Percentiles rank a stretch among this genome's conserved stretches.
Evolutionary conservation across 2,797 vertebrate genomes (phyloP).

Genomic region (Paguma larvata): DNA sequence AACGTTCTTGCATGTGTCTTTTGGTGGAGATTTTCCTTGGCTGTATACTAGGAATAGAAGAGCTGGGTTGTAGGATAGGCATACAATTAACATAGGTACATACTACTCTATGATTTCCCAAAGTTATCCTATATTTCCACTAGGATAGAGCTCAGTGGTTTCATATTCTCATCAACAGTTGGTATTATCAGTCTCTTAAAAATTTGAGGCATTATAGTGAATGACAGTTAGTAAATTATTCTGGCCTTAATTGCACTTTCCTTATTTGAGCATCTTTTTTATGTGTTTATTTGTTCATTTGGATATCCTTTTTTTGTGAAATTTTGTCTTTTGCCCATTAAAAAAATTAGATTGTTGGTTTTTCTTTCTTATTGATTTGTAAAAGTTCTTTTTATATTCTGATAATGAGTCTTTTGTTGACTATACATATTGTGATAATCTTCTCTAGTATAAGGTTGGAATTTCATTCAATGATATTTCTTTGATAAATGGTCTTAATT

Average conservation of each 20-base stretch:
- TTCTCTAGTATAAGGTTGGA: background rate
- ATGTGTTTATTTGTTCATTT: background rate
- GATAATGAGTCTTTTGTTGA: background rate
- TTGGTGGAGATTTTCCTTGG: background rate
- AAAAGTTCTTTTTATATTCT: background rate
- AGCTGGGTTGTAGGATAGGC: background rate
- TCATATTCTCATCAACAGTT: background rate
- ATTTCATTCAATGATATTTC: background rate
- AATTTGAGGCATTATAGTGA: background rate
- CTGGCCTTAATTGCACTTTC: background rate
- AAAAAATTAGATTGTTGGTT: background rate
- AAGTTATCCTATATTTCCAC: background rate
- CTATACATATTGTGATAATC: background rate
- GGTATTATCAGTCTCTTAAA: background rate
- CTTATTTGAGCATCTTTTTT: background rate
- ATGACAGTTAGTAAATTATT: background rate
- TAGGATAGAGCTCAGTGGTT: background rate
- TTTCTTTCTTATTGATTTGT: background rate
- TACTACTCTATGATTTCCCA: background rate
- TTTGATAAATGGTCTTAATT: constrained; percentile 9
- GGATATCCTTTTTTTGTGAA: background rate
- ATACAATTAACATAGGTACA: background rate
- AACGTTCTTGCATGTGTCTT: background rate
- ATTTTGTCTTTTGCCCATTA: background rate
- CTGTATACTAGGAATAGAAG: background rate